Percentiles rank a stretch among this genome's conserved stretches.
Evolutionary conservation across 2,113 vertebrate species (phyloP).

Genomic region (Psittacula cyanocephala): DNA sequence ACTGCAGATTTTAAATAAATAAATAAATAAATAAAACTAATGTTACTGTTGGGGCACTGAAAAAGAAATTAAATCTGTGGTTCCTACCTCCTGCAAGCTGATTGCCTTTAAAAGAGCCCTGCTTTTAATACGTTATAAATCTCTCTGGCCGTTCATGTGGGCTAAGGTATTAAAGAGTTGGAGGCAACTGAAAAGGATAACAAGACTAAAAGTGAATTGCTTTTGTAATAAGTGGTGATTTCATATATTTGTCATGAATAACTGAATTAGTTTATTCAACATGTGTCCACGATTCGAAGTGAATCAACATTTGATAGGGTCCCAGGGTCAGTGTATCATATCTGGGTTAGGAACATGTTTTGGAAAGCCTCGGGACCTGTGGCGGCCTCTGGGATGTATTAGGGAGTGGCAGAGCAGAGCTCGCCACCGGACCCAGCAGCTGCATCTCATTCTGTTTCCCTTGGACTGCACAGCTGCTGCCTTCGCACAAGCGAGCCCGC

Average conservation of each 20-base stretch:
- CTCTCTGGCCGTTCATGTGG: neutral
- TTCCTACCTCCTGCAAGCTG: neutral
- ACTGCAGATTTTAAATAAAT: neutral
- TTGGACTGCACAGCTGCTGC: neutral
- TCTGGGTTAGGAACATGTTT: conserved; percentile 6
- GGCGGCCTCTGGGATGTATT: neutral
- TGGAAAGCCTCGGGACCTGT: neutral
- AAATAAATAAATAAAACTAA: neutral
- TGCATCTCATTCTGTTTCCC: neutral
- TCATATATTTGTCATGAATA: neutral
- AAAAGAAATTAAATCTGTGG: neutral
- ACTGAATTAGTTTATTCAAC: neutral
- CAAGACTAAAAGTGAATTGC: neutral
- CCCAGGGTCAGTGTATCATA: neutral
- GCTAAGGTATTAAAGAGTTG: neutral
- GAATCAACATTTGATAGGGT: neutral
- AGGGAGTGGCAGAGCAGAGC: conserved; percentile 36
- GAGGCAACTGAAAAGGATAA: neutral
- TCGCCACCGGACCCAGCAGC: neutral
- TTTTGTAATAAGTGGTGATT: neutral
- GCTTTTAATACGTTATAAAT: neutral
- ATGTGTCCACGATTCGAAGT: neutral
- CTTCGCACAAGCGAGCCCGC: neutral
- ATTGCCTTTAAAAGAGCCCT: neutral
- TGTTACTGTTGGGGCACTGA: neutral